Base-by-base conservation (phyloP, 2,888 invertebrate genomes). In the Eilema sororculum region DNA sequence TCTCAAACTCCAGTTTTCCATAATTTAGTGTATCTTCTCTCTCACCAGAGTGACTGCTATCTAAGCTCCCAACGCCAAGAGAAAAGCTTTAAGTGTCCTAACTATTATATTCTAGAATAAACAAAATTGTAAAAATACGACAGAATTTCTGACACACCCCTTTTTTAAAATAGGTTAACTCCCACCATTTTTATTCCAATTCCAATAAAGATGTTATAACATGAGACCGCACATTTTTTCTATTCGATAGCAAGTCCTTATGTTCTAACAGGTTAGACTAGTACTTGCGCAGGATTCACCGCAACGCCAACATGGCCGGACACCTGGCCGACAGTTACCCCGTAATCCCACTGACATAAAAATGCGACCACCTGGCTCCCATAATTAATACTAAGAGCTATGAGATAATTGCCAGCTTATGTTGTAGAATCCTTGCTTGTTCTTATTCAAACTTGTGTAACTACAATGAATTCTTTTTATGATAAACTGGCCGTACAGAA, bases 311-410 rank as follows among this genome's bases (percentile, higher is more conserved):
- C n/a, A 37, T 56, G 56, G 25, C 52, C n/a, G 2, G 61, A 30
- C 86, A 91, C 90, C 91, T 91, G 91, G 83, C 80, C 67, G 79
- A 91, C 93, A 85, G 92, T 93, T 92, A 92, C 68, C 84, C 90
- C 81, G 87, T 85, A 90, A 90, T 90, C 92, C 93, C 87, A 93
- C 92, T 93, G 91, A 93, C 93, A 92, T 93, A 91, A 91, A 91
- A 90, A 91, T 90, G 80, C 73, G 66, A n/a, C 77, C 90, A 92
- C 89, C 92, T 91, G 91, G 88, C 75, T 22, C 25, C n/a, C 25
- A 65, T 80, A 71, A 79, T 85, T 84, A 79, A 80, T 71, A 22
- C 58, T 78, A 71, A 71, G 69, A 72, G 75, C 61, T 81, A 72
- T 79, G 41, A 69, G 69, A 73, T 73, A 71, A 71, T 71, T 37